Base-by-base conservation (phyloP, 2,113 vertebrate genomes). In the Lamprotornis superbus region DNA sequence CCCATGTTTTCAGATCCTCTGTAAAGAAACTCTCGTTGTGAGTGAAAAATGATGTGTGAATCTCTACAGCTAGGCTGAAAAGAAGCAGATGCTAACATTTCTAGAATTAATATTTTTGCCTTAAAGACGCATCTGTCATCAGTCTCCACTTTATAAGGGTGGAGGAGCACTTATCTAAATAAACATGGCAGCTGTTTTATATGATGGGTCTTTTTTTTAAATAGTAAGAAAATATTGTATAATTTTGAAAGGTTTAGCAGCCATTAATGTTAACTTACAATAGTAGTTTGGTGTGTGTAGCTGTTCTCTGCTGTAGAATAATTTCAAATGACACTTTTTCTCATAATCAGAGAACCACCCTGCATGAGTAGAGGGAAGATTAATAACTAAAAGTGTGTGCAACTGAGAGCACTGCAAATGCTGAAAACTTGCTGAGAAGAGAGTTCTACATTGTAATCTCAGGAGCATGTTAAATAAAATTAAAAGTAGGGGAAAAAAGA, bases 101-200 rank as follows among this genome's bases (percentile, higher is more conserved):
- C 94, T 84, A 97, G 94, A 96, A 96, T 97, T 98, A 93, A 94
- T 97, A 98, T 95, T 96, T 96, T 97, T 95, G 80, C 93, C 94
- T 96, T 96, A 91, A 97, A 98, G 98, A 97, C 35, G 35, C 52
- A 85, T 97, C 97, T 98, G 97, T 98, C 98, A 97, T 97, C 97
- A 93, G 86, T 94, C 90, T 96, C 78, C 91, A 94, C 94, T 97
- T 83, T 82, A 94, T 75, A 97, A 97, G 87, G 95, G 85, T 28
- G 39, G 94, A 95, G 92, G 88, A 97, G 87, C 57, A 90, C 92
- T 97, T 98, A 94, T 96, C 97, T 91, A 98, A 98, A 97, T 97
- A 98, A 98, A 98, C 96, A 97, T 95, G 97, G 89, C 91, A 96
- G 85, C 93, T 97, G 75, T 96, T 97, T 97, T 90, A 60, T 97